These are phyloP conservation scores for Phoebastria nigripes DNA, from an alignment of 2,797 vertebrate species.

Conservation along the genomic window DNA sequence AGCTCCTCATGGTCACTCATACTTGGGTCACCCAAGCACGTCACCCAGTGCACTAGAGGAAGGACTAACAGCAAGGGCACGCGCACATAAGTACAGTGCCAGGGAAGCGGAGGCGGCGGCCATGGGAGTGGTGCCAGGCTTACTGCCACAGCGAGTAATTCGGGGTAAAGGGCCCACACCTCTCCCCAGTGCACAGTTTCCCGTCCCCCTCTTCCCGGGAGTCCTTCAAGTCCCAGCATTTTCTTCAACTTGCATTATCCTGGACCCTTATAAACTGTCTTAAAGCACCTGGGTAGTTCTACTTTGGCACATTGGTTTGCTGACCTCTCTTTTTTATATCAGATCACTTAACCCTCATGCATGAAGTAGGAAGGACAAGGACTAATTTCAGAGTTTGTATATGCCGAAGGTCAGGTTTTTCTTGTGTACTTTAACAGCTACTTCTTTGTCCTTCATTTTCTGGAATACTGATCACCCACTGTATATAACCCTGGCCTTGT, in stretches of 20 bases:
- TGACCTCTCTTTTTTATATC: background rate
- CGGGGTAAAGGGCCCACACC: background rate
- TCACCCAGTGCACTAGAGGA: background rate
- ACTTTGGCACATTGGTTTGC: background rate
- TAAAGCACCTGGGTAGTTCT: background rate
- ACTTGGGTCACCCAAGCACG: background rate
- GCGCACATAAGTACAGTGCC: accelerated
- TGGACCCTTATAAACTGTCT: background rate
- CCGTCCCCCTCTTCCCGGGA: accelerated
- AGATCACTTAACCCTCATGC: background rate
- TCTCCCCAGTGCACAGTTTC: background rate
- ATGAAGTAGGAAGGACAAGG: background rate
- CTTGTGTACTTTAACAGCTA: background rate
- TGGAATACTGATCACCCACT: background rate
- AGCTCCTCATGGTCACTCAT: background rate
- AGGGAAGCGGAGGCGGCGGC: background rate
- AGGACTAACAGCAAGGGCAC: background rate
- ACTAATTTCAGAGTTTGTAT: background rate
- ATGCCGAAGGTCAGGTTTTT: background rate
- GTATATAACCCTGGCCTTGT: background rate
- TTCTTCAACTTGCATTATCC: background rate
- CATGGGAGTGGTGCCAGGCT: background rate
- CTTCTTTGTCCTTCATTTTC: background rate
- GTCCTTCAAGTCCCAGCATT: background rate
- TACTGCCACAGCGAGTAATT: background rate